Evolutionary conservation across 2,888 invertebrate species (phyloP), one percentile per base, ranked within the genome.

Genomic region (Lithophane semibrunnea): DNA sequence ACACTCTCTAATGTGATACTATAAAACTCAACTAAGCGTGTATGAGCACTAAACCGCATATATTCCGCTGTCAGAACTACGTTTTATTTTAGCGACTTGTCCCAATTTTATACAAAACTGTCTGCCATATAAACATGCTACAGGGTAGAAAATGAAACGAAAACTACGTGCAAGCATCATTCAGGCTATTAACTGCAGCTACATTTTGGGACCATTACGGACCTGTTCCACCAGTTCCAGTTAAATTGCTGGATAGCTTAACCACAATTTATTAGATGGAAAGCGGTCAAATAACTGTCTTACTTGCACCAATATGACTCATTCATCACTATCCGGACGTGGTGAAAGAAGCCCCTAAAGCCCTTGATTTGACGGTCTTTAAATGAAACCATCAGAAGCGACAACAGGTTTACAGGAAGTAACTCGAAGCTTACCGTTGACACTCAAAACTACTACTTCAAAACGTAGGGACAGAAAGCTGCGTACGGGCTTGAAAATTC

Each of bases 51-150:
- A 65, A 16, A 5, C 16, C 44, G 5, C 65, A n/a, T 16, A 44
- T 16, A 44, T 44, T 16, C 65, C 24, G 18, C 18, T 47, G 12
- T 47, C 47, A 66, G 3, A 66, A 24, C 49, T 13, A 29, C 13
- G 3, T 29, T 29, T 21, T 66, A 66, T 21, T 67, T 29, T 13
- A 29, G 24, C 12, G 3, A 12, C 3, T 5, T 47, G 24, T 47
- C 18, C 24, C 18, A 29, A 29, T 29, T 60, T 60, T 8, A 47
- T 13, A 16, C 10, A 29, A 52, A 42, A 21, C n/a, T n/a, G 1
- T 21, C 37, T 69, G 47, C 21, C 12, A 74, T 70, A 61, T 66
- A 18, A 79, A 29, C 58, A 42, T 49, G 18, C 52, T 80, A 42
- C 9, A n/a, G 52, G 12, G n/a, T 21, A 37, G 12, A 10, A 60